Conservation (phyloP, 2,888 invertebrate species). For the Griposia aprilina region DNA sequence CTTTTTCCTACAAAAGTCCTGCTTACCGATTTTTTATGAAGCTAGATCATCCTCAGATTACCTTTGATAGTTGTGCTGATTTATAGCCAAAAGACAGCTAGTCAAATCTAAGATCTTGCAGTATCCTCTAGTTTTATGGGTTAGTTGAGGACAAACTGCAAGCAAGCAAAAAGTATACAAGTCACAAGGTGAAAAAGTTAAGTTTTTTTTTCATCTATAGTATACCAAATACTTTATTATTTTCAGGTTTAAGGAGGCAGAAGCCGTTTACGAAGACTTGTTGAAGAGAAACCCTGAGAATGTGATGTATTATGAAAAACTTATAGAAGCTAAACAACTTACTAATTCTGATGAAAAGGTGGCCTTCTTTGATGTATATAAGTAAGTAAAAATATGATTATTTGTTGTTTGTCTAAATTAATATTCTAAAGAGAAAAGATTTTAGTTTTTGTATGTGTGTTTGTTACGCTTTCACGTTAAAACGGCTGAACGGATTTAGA, state of each 20-base stretch:
- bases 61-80: background rate
- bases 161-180: background rate
- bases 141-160: background rate
- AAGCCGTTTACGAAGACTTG: constrained; percentile 95
- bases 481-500: too few relatives aligned
- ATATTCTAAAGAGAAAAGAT: too few relatives aligned
- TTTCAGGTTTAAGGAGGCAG: constrained; percentile 94
- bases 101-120: background rate
- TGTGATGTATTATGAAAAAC: constrained; percentile 96
- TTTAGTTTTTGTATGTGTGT: too few relatives aligned
- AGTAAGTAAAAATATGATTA: constrained; percentile 78
- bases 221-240: constrained; percentile 4
- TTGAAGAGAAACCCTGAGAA: constrained; percentile 99
- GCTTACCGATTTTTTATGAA: background rate
- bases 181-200: background rate
- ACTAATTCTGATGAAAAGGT: constrained; percentile 94
- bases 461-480: too few relatives aligned
- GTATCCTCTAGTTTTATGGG: background rate
- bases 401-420: background rate
- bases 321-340: constrained; percentile 96
- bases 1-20: background rate
- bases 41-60: background rate
- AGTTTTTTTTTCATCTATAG: background rate
- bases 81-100: background rate
- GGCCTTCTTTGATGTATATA: constrained; percentile 94